Evolutionary conservation across 1,140 invertebrate genomes (phyloP).

Genomic region (Caenorhabditis tropicalis): DNA sequence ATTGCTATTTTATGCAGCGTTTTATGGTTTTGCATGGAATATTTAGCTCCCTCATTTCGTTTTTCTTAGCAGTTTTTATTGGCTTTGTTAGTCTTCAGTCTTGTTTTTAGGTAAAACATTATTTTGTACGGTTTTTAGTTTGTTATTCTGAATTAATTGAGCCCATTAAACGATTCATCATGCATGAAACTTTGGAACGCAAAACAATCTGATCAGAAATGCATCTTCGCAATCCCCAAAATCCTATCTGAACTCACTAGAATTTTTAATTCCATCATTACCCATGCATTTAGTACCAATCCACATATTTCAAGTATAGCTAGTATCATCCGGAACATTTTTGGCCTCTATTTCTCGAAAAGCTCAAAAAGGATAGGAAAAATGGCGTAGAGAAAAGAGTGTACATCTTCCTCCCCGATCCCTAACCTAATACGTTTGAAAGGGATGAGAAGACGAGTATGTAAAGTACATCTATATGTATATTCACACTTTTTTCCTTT

Average conservation of each 20-base stretch:
- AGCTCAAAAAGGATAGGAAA: neutral
- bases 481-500: neutral
- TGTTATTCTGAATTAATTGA: neutral
- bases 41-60: neutral
- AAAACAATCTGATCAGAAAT: conserved; percentile 2
- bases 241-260: too few species aligned
- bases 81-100: too few species aligned
- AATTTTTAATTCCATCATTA: too few species aligned
- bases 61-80: too few species aligned
- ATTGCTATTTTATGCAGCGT: conserved; percentile 19
- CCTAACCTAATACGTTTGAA: conserved; percentile 43
- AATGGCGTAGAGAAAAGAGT: neutral
- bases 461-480: conserved; percentile 33
- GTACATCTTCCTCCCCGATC: conserved; percentile 12
- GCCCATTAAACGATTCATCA: neutral
- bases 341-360: neutral
- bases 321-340: neutral
- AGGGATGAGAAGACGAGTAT: conserved; percentile 7
- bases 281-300: neutral
- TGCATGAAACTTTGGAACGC: neutral
- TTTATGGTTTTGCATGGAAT: conserved; percentile 14
- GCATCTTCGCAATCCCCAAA: neutral
- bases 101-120: too few species aligned
- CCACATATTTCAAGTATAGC: too few species aligned
- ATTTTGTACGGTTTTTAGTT: neutral